Percentiles rank a stretch among this genome's conserved stretches.
Evolutionary conservation across 1,140 invertebrate genomes (phyloP).

Genomic region (Solen grandis): DNA sequence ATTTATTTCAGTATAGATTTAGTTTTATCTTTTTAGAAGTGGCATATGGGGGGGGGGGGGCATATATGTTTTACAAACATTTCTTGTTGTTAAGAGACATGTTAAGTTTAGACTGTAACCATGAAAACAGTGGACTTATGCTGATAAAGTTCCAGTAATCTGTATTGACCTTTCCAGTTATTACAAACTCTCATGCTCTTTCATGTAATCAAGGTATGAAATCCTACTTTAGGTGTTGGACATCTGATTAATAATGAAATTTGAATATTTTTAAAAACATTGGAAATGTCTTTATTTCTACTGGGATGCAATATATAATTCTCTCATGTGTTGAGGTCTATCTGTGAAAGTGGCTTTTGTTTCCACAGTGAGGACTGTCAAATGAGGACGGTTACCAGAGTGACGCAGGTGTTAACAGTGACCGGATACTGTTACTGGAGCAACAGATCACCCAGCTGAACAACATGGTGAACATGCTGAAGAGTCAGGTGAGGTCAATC

Average conservation of each 20-base stretch:
- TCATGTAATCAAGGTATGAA: not conserved
- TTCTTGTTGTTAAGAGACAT: too few relatives aligned
- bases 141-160: too few relatives aligned
- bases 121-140: too few relatives aligned
- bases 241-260: not conserved
- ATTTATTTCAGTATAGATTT: too few relatives aligned
- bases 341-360: not conserved
- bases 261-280: not conserved
- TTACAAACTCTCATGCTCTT: too few relatives aligned
- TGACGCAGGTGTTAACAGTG: constrained; percentile 34
- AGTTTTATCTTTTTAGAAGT: too few relatives aligned
- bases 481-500: constrained; percentile 57
- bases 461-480: constrained; percentile 61
- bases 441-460: constrained; percentile 59
- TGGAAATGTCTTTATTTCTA: not conserved
- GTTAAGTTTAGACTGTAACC: too few relatives aligned
- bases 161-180: too few relatives aligned
- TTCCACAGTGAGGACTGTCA: constrained; percentile 24
- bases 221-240: not conserved
- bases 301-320: too few relatives aligned
- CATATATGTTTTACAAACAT: too few relatives aligned
- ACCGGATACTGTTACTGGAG: constrained; percentile 59
- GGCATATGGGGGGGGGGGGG: too few relatives aligned
- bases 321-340: too few relatives aligned
- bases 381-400: constrained; percentile 42